Evolutionary conservation across 1,140 invertebrate genomes (phyloP).

Genomic region (Hyphantria cunea): DNA sequence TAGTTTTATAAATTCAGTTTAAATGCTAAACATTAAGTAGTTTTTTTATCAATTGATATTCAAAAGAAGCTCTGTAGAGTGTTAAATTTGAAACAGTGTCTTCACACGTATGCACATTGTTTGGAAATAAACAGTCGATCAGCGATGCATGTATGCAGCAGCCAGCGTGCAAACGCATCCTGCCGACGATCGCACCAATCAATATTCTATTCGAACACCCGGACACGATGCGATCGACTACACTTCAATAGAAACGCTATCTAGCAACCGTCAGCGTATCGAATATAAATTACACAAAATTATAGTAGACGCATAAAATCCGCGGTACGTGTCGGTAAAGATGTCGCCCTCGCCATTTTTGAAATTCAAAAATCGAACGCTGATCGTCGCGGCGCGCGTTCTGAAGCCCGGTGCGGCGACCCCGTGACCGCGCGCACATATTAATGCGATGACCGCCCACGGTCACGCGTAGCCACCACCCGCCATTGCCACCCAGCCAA

Average conservation of each 20-base stretch:
- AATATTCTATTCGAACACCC: slow-evolving; percentile 60
- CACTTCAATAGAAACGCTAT: slow-evolving; percentile 66
- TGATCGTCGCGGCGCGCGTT: slow-evolving; percentile 43
- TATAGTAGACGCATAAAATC: slow-evolving; percentile 71
- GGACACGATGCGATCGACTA: slow-evolving; percentile 56
- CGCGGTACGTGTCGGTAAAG: slow-evolving; percentile 45
- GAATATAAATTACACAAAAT: slow-evolving; percentile 78
- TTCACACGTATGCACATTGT: slow-evolving; percentile 26
- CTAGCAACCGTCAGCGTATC: slow-evolving; percentile 61
- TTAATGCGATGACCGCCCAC: slow-evolving; percentile 74
- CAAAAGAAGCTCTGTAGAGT: slow-evolving; percentile 24
- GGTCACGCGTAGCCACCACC: slow-evolving; percentile 53
- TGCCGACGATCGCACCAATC: slow-evolving; percentile 41
- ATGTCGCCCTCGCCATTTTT: slow-evolving; percentile 46
- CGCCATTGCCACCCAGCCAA: slow-evolving; percentile 3
- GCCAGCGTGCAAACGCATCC: slow-evolving; percentile 46
- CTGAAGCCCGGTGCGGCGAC: slow-evolving; percentile 59
- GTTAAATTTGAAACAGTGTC: slow-evolving; percentile 36
- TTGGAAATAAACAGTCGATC: slow-evolving; percentile 40
- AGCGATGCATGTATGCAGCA: slow-evolving; percentile 54
- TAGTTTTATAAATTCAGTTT: not conserved
- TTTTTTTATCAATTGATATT: slow-evolving; percentile 30
- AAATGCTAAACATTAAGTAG: slow-evolving; percentile 2
- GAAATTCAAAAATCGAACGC: slow-evolving; percentile 41
- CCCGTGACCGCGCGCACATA: slow-evolving; percentile 71